Evolutionary conservation across 2,888 invertebrate genomes (phyloP).

Genomic region (Dione juno): DNA sequence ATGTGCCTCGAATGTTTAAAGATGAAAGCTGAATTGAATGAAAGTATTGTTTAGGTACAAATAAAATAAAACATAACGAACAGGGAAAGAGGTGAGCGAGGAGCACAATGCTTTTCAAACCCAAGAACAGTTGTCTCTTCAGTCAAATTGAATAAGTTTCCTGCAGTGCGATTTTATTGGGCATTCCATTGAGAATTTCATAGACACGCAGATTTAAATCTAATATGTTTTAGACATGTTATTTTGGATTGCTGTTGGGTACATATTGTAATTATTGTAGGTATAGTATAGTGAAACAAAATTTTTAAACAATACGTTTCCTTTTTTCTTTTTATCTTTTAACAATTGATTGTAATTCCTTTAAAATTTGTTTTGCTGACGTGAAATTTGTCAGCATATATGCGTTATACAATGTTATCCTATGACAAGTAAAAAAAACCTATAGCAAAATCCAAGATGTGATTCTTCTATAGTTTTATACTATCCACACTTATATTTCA

Average conservation of each 20-base stretch:
- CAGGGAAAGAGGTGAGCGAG: constrained; percentile 62
- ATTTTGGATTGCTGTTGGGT: constrained; percentile 33
- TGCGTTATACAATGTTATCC: too few relatives aligned
- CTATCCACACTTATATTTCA: background rate
- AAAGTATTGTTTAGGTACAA: constrained; percentile 68
- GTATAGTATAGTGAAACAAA: too few relatives aligned
- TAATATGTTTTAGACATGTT: constrained; percentile 54
- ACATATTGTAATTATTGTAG: constrained; percentile 33
- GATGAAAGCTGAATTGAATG: constrained; percentile 18
- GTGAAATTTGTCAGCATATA: too few relatives aligned
- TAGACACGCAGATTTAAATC: constrained; percentile 53
- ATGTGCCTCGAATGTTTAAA: constrained; percentile 57
- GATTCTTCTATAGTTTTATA: background rate
- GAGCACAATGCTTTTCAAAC: constrained; percentile 72
- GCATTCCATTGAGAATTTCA: constrained; percentile 58
- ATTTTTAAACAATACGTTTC: too few relatives aligned
- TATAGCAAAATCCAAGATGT: background rate
- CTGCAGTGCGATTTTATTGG: constrained; percentile 69
- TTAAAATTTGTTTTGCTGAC: too few relatives aligned
- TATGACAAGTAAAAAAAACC: background rate
- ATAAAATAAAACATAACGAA: constrained; percentile 71
- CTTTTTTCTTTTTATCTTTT: too few relatives aligned
- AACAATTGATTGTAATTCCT: too few relatives aligned
- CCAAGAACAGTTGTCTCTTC: constrained; percentile 74
- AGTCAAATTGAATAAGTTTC: constrained; percentile 80